Evolutionary conservation across 2,888 invertebrate genomes (phyloP).

Genomic region (Cryptocheilus praepositus): DNA sequence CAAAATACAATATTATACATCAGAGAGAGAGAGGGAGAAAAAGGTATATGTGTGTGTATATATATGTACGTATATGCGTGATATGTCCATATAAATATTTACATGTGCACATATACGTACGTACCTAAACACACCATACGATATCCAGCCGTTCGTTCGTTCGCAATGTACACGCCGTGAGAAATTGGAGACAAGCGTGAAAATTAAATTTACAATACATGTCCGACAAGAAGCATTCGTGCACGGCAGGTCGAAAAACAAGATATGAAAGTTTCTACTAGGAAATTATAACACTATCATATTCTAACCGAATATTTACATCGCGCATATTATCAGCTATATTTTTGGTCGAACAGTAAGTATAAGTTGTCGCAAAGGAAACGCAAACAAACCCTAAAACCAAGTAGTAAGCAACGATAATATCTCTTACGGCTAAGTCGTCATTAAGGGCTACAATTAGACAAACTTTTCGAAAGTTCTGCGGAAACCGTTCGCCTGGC

Average conservation of each 20-base stretch:
- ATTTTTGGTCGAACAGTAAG: conserved; percentile 38
- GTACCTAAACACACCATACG: too few species aligned
- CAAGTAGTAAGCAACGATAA: too few species aligned
- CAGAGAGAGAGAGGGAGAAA: background rate
- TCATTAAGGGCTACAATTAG: too few species aligned
- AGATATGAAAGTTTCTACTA: too few species aligned
- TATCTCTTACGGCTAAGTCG: too few species aligned
- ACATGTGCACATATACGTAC: background rate
- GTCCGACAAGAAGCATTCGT: too few species aligned
- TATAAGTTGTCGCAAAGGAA: conserved; percentile 13
- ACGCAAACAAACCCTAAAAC: conserved; percentile 1
- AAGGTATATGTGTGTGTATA: background rate
- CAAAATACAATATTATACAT: conserved; percentile 35
- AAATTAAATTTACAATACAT: too few species aligned
- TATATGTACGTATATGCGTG: background rate
- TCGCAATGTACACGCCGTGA: too few species aligned
- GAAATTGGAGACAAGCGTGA: too few species aligned
- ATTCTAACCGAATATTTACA: conserved; percentile 29
- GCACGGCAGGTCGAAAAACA: too few species aligned
- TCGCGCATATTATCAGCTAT: conserved; percentile 17
- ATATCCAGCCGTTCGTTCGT: too few species aligned
- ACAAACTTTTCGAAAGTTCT: too few species aligned
- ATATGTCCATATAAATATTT: background rate
- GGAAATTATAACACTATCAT: background rate
- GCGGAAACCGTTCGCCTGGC: background rate